Conservation (phyloP, 2,888 invertebrate genomes). For the Melinaea menophilus region DNA sequence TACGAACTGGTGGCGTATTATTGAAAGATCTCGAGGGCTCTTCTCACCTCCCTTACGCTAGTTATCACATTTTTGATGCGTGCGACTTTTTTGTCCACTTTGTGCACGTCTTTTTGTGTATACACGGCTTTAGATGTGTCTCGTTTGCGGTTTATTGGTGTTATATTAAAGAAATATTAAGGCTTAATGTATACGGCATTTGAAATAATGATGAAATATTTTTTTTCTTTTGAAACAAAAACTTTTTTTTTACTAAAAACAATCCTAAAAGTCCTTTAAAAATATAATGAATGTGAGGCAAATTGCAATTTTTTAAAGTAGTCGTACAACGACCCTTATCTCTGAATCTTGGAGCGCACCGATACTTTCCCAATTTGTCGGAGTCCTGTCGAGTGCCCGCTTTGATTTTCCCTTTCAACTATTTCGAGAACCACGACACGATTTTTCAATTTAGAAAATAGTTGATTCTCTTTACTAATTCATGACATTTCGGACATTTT, state of each 20-base stretch:
- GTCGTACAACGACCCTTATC: slow-evolving; percentile 6
- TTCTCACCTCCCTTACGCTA: slow-evolving; percentile 66
- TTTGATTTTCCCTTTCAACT: slow-evolving; percentile 60
- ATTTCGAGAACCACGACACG: slow-evolving; percentile 55
- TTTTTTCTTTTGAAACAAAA: background rate
- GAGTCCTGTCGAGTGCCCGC: slow-evolving; percentile 43
- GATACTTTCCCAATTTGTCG: slow-evolving; percentile 37
- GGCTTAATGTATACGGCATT: background rate
- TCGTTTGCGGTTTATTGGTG: slow-evolving; percentile 18
- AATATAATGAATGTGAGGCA: background rate
- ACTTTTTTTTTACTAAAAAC: background rate
- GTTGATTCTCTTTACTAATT: slow-evolving; percentile 41
- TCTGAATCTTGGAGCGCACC: slow-evolving; percentile 16
- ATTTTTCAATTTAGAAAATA: slow-evolving; percentile 68
- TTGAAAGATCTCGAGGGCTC: slow-evolving; percentile 56
- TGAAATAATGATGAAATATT: background rate
- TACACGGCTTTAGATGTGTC: slow-evolving; percentile 15
- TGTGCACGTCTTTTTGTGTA: slow-evolving; percentile 43
- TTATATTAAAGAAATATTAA: background rate
- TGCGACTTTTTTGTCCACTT: slow-evolving; percentile 55
- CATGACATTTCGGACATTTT: slow-evolving; percentile 23
- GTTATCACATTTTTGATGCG: slow-evolving; percentile 71
- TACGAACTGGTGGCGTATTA: slow-evolving; percentile 56
- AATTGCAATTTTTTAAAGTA: slow-evolving; percentile 7
- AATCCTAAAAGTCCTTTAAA: background rate